Percentiles rank a stretch among this genome's conserved stretches.
phyloP scores from a whole-genome alignment of 2,113 vertebrate genomes.

The Sula dactylatra region DNA sequence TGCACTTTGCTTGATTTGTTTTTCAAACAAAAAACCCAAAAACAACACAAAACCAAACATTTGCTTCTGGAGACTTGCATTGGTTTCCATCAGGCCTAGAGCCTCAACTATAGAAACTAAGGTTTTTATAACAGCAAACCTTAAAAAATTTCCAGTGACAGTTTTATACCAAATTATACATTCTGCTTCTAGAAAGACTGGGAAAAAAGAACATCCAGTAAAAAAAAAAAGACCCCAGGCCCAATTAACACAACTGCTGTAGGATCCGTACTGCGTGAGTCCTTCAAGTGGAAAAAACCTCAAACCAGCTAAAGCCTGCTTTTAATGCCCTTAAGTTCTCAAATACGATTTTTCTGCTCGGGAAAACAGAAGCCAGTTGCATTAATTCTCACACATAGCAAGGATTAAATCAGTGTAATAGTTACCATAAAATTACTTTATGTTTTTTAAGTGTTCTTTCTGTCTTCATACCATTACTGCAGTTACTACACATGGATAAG shows the following conservation, averaged over 20 bases:
- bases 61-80: neutral
- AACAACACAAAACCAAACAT: no score
- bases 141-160: neutral
- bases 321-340: neutral
- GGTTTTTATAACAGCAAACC: fast-evolving
- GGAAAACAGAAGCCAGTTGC: neutral
- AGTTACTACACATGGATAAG: neutral
- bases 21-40: no score
- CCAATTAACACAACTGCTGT: neutral
- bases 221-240: neutral
- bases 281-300: neutral
- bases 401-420: neutral
- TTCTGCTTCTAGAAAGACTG: neutral
- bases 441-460: neutral
- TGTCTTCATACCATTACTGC: neutral
- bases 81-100: neutral
- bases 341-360: neutral
- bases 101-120: neutral
- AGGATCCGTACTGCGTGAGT: neutral
- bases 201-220: neutral
- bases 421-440: neutral
- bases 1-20: neutral
- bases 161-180: neutral
- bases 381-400: neutral
- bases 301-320: neutral